phyloP scores from a whole-genome alignment of 2,113 vertebrate species.

The Rhea pennata region DNA sequence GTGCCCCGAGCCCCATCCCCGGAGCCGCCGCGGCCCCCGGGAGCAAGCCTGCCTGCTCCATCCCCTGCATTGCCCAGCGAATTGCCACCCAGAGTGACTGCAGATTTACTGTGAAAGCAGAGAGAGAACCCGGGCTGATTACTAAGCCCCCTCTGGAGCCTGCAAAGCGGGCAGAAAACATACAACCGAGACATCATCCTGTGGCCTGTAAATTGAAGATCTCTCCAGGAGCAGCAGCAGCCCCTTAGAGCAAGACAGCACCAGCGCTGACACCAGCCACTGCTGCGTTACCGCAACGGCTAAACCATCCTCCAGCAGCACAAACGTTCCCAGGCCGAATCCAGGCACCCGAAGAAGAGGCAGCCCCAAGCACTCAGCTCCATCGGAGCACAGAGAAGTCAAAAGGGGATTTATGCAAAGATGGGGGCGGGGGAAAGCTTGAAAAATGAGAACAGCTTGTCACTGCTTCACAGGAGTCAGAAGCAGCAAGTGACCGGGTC shows the following conservation, averaged over 20 bases:
- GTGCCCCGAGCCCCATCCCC: not conserved
- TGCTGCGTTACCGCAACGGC: rapidly evolving
- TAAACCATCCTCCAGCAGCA: not conserved
- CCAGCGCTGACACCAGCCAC: not conserved
- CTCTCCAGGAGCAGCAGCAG: not conserved
- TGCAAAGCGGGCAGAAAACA: not conserved
- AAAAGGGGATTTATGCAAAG: not conserved
- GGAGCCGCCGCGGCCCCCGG: too few species aligned
- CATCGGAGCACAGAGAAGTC: not conserved
- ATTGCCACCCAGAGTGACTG: not conserved
- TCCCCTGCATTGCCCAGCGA: not conserved
- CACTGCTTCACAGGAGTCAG: not conserved
- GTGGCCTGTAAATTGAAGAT: not conserved
- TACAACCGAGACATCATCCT: rapidly evolving
- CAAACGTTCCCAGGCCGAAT: not conserved
- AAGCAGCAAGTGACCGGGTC: not conserved
- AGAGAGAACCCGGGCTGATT: not conserved
- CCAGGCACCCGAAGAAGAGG: not conserved
- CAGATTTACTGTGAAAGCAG: not conserved
- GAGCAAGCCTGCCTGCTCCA: not conserved
- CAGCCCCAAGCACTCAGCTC: not conserved
- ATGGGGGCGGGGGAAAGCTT: not conserved
- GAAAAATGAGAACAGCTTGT: not conserved
- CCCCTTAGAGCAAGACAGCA: not conserved
- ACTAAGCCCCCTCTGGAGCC: rapidly evolving